Evolutionary conservation across 2,797 vertebrate genomes (phyloP), one percentile per base, ranked within the genome.

Genomic region (Bovichtus diacanthus): DNA sequence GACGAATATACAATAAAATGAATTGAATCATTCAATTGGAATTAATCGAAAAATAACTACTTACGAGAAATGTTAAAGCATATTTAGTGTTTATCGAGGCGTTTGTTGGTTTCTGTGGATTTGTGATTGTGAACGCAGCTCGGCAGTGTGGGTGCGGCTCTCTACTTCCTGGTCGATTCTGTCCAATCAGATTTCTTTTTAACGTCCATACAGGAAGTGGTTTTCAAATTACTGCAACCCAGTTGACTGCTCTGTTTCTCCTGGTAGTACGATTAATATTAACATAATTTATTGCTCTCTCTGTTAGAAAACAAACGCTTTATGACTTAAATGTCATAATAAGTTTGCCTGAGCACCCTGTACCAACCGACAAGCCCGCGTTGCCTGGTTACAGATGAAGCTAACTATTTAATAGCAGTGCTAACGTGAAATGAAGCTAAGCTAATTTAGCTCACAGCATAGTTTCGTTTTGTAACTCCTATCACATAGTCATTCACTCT

Each of bases 71-170:
- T 0, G 21, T 51, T n/a, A 21, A 16, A 12, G 29, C 27, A 10
- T n/a, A 9, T 49, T 47, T 13, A 34, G 7, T 59, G 31, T 76
- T 11, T 19, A 31, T 63, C 51, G 10, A 25, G 13, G 7, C 29
- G 55, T 31, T 61, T 34, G 12, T 21, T 9, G 18, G 29, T 50
- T 19, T 13, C 56, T 23, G 5, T 0, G 9, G 21, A 38, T 70
- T 87, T 83, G 87, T 67, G 69, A 13, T 82, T 23, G 55, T 92
- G 88, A 92, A 92, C 27, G 76, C 6, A 90, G 44, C 90, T 63
- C 64, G 3, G 5, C 4, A 23, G 13, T n/a, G 87, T 81, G 76
- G 89, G 90, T 51, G 90, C 54, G 83, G 85, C 64, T 55, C 58
- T 1, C 27, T 16, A 0, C 74, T 85, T 90, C 87, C 84, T 56